phyloP scores from a whole-genome alignment of 2,888 invertebrate genomes.

The Adelphocoris suturalis region DNA sequence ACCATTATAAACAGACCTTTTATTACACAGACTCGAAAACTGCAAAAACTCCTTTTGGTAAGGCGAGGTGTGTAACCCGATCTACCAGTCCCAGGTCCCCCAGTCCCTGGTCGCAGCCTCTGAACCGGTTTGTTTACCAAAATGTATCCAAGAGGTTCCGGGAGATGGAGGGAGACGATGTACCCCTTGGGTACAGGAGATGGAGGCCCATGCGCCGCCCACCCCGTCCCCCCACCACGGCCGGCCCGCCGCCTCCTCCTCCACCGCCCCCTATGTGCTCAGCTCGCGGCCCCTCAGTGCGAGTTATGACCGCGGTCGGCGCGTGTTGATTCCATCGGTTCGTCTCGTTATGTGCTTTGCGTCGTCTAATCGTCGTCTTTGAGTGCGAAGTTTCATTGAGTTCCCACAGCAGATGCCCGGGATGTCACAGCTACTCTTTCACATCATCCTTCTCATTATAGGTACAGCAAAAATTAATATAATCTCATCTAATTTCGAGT shows the following conservation, averaged over 20 bases:
- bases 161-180: not conserved
- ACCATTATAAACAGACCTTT: too few relatives aligned
- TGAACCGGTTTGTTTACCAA: not conserved
- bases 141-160: not conserved
- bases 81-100: too few relatives aligned
- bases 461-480: not conserved
- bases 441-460: conserved; percentile 50
- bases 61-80: too few relatives aligned
- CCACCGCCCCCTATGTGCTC: not conserved
- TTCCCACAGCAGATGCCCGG: conserved; percentile 35
- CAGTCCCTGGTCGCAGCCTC: not conserved
- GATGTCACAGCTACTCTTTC: conserved; percentile 43
- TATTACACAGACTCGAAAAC: too few relatives aligned
- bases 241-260: not conserved
- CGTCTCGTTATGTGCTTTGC: conserved; percentile 48
- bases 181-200: not conserved
- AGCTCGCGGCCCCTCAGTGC: conserved; percentile 38
- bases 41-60: too few relatives aligned
- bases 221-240: conserved; percentile 9
- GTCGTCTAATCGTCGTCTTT: conserved; percentile 24
- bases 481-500: too few relatives aligned
- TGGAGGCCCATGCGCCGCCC: not conserved
- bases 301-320: conserved; percentile 36
- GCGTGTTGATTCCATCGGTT: not conserved
- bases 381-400: conserved; percentile 40